phyloP scores from a whole-genome alignment of 2,797 vertebrate genomes.

The Pseudochaenichthys georgianus region DNA sequence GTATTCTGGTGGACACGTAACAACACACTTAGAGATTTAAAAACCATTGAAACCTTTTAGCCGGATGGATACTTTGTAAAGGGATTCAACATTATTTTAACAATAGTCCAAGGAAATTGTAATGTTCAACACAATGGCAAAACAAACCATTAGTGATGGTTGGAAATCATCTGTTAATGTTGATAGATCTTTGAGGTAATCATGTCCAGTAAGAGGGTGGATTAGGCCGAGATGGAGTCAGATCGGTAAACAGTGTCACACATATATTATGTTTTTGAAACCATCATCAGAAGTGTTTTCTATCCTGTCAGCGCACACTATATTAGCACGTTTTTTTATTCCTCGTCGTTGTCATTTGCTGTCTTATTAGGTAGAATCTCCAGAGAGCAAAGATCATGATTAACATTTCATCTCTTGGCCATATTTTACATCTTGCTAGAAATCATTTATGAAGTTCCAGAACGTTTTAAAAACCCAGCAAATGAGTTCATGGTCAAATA shows the following conservation, averaged over 20 bases:
- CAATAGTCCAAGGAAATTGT: conserved; percentile 4
- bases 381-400: conserved; percentile 10
- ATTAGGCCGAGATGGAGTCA: conserved; percentile 13
- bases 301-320: conserved; percentile 39
- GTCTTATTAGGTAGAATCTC: conserved; percentile 14
- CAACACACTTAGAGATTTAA: conserved; percentile 45
- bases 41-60: conserved; percentile 17
- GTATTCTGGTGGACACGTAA: conserved; percentile 42
- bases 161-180: background rate
- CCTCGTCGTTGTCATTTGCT: conserved; percentile 15
- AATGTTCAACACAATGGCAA: conserved; percentile 7
- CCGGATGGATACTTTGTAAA: conserved; percentile 3
- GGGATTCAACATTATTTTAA: conserved; percentile 23
- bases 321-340: conserved; percentile 8
- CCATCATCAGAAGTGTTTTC: background rate
- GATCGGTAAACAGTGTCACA: background rate
- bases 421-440: conserved; percentile 24
- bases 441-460: conserved; percentile 6
- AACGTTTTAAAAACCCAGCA: conserved; percentile 31
- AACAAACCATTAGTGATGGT: conserved; percentile 7
- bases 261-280: background rate
- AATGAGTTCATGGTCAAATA: conserved; percentile 37
- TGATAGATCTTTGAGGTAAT: conserved; percentile 27
- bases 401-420: conserved; percentile 6
- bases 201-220: conserved; percentile 8